A percentile compares a stretch with the other conserved stretches of the same genome.
Evolutionary conservation across 2,888 invertebrate genomes (phyloP).

Genomic region (Schizaphis graminum): DNA sequence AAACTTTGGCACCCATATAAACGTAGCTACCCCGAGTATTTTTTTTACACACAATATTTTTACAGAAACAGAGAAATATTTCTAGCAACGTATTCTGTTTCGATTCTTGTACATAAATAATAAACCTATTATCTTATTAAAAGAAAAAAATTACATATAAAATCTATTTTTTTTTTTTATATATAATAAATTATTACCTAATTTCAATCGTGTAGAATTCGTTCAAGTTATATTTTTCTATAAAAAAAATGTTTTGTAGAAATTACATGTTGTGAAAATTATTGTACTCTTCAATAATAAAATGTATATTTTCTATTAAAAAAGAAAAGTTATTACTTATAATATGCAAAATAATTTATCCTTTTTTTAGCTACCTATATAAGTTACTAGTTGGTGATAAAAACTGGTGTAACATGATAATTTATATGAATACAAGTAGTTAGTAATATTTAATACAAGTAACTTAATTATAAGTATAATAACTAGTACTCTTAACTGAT

Average conservation of each 20-base stretch:
- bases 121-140: background rate
- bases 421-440: background rate
- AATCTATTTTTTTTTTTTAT: background rate
- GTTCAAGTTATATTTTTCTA: background rate
- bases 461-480: background rate
- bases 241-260: background rate
- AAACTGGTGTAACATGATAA: background rate
- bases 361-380: background rate
- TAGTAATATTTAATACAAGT: background rate
- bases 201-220: background rate
- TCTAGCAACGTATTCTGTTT: background rate
- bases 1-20: constrained; percentile 36
- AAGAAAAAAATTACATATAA: background rate
- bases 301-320: background rate
- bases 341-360: background rate
- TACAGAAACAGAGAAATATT: constrained; percentile 18
- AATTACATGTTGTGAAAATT: background rate
- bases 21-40: background rate
- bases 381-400: background rate
- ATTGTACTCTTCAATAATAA: background rate
- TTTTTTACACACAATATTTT: background rate
- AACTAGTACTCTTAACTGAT: background rate
- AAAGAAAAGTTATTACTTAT: background rate
- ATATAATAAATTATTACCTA: background rate
- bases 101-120: background rate